These are phyloP conservation scores for Glossophaga mutica DNA, from an alignment of 2,797 vertebrate genomes.

Conservation along the genomic window DNA sequence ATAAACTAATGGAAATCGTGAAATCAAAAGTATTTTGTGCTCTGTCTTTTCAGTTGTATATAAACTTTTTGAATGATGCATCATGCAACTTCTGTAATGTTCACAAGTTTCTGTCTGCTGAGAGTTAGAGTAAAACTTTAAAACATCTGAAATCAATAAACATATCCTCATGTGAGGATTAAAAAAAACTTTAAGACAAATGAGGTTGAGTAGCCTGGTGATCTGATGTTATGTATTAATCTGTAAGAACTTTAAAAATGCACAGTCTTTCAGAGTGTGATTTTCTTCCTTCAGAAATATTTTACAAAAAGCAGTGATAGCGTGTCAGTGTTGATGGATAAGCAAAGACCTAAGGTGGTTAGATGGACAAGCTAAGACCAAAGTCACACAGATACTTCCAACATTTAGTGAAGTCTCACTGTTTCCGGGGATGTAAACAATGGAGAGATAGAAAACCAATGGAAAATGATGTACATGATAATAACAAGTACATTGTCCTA, in stretches of 20 bases:
- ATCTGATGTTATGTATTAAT: neutral
- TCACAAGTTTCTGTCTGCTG: neutral
- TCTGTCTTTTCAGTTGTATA: neutral
- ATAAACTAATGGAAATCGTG: neutral
- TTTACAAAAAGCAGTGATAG: neutral
- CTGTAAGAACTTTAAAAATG: neutral
- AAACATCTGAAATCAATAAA: too few relatives aligned
- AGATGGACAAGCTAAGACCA: neutral
- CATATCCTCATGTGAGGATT: too few relatives aligned
- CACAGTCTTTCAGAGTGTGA: neutral
- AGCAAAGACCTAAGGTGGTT: neutral
- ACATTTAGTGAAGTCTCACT: neutral
- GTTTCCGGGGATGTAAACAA: neutral
- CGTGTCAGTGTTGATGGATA: neutral
- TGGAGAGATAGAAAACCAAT: neutral
- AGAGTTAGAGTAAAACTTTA: neutral
- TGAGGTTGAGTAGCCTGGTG: neutral
- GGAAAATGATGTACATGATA: neutral
- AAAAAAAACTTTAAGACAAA: neutral
- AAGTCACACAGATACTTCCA: neutral
- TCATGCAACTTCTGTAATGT: neutral
- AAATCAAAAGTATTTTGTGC: neutral
- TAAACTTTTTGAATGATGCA: neutral
- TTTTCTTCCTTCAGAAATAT: neutral
- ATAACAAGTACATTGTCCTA: neutral